Evolutionary conservation across 2,797 vertebrate genomes (phyloP).

Genomic region (Galago senegalensis): DNA sequence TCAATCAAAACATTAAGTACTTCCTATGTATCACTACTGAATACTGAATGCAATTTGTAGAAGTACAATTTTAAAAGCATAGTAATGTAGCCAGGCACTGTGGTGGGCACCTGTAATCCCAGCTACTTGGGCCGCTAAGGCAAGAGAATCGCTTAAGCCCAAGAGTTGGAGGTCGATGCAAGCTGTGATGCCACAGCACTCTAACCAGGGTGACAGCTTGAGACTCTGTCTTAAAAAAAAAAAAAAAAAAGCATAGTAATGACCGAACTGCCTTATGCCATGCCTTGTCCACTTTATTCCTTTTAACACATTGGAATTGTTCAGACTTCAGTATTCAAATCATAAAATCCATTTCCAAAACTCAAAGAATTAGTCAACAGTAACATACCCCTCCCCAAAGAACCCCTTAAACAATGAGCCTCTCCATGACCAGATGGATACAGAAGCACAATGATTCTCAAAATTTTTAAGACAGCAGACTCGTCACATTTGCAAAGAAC

Average conservation of each 20-base stretch:
- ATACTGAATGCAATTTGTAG: conserved; percentile 11
- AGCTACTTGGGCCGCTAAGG: no score
- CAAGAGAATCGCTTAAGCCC: no score
- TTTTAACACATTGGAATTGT: not conserved
- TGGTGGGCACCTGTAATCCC: no score
- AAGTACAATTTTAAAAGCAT: conserved; percentile 53
- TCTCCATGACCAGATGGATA: conserved; percentile 4
- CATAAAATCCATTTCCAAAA: conserved; percentile 57
- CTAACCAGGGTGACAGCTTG: no score
- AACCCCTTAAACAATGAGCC: conserved; percentile 4
- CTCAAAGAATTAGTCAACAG: conserved; percentile 57
- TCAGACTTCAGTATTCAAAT: conserved; percentile 33
- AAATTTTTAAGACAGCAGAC: conserved; percentile 47
- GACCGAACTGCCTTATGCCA: not conserved
- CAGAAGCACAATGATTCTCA: conserved; percentile 11
- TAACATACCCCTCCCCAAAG: conserved; percentile 15
- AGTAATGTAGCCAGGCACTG: not conserved
- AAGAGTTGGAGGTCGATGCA: no score
- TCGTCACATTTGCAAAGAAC: conserved; percentile 49
- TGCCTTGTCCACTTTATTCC: not conserved
- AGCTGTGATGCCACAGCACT: no score
- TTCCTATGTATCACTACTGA: not conserved
- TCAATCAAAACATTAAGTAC: conserved; percentile 45
- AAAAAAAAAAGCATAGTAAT: conserved; percentile 33
- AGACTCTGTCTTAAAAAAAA: no score